phyloP scores from a whole-genome alignment of 1,140 invertebrate species.

The Pygmarrhopalites habei region DNA sequence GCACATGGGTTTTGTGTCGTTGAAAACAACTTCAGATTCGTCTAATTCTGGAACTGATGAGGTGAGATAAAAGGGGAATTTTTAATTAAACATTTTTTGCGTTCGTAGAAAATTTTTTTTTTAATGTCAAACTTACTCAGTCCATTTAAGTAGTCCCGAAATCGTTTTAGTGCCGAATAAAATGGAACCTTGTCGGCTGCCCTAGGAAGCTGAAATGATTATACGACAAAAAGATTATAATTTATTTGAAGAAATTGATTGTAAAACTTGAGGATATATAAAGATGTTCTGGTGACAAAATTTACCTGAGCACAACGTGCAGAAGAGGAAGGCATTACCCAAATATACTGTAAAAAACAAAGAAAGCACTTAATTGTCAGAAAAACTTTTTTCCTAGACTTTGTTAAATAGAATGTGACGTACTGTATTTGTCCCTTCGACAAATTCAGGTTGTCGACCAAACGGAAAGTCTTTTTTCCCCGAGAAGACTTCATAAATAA shows the following conservation, averaged over 20 bases:
- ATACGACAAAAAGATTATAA: too few relatives aligned
- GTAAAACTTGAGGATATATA: too few relatives aligned
- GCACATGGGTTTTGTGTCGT: constrained; percentile 57
- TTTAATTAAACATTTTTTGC: too few relatives aligned
- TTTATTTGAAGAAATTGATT: too few relatives aligned
- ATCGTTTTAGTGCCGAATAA: constrained; percentile 88
- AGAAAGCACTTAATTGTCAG: background rate
- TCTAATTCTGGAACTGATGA: constrained; percentile 75
- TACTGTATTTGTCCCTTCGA: constrained; percentile 89
- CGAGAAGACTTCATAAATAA: constrained; percentile 95
- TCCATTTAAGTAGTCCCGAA: constrained; percentile 89
- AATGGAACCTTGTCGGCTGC: constrained; percentile 96
- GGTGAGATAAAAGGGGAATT: too few relatives aligned
- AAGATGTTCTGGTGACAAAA: too few relatives aligned
- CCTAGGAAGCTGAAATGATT: constrained; percentile 83
- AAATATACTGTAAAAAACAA: constrained; percentile 71
- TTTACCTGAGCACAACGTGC: constrained; percentile 91
- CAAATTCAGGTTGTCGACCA: constrained; percentile 84
- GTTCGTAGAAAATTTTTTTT: too few relatives aligned
- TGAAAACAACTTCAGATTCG: constrained; percentile 86
- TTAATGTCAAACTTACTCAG: too few relatives aligned
- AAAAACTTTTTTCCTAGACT: constrained; percentile 1
- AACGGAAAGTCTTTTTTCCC: constrained; percentile 96
- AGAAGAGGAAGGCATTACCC: constrained; percentile 97
- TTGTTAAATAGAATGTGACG: too few relatives aligned